Base-by-base conservation (phyloP, 1,140 invertebrate species). In the Elymnias hypermnestra region DNA sequence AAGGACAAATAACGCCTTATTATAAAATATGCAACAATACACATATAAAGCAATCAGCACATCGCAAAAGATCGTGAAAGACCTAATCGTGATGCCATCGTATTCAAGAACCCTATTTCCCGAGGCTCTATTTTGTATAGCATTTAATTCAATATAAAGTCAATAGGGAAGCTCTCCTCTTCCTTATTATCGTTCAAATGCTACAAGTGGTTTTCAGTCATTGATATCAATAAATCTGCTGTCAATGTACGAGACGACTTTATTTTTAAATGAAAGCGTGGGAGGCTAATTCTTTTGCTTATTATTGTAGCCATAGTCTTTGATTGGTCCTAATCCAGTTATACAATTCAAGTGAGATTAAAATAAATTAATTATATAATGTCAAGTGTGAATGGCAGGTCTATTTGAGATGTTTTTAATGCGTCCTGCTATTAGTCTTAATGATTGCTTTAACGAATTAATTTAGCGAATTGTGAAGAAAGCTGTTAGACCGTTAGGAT, bases 161-260 rank as follows among this genome's bases (percentile, higher is more conserved):
- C 29, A 12, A 33, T 33, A 33, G 29, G 29, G 29, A 33, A 33
- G 29, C 10, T 15, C 1, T 15, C 4, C 7, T 15, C 29, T 33
- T 33, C 29, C 29, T 29, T 29, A 29, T 29, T 9, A 13, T 12
- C 26, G 9, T 29, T 29, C 26, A 29, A 29, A 29, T 29, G 10
- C 0, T 33, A 33, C 12, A 29, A 17, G n/a, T 33, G 10, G 29
- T 33, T 33, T 33, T 14, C 13, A 33, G 29, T 33, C 29, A 33
- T 33, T 33, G 29, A 33, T 15, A 15, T 15, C 13, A 33, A 33
- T 33, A 12, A 7, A 13, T 2, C n/a, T 29, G 9, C 9, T 5
- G 14, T 5, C 12, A 33, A 2, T 13, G 29, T 33, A 15, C 10
- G 13, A 5, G 10, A 29, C n/a, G n/a, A n/a, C n/a, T n/a, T n/a